A percentile compares a stretch with the other conserved stretches of the same genome.
These are phyloP conservation scores for Phasianus colchicus DNA, from an alignment of 2,113 vertebrate genomes.

Conservation along the genomic window DNA sequence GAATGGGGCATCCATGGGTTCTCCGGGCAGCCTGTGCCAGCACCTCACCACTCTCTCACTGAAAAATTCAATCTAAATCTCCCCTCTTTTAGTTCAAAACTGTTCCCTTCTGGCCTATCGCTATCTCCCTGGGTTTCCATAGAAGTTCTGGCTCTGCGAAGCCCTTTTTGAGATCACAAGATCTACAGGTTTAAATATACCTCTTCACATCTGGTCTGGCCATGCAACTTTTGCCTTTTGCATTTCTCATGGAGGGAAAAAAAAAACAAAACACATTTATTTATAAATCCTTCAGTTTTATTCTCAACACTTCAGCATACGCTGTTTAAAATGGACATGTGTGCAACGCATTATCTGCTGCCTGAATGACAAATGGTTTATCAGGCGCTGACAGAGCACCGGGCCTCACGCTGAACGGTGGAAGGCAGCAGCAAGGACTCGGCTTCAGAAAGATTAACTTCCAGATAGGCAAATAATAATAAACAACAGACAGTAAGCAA, in stretches of 20 bases:
- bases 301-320: constrained; percentile 37
- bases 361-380: constrained; percentile 69
- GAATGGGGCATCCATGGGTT: too few species aligned
- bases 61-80: too few species aligned
- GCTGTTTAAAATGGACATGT: constrained; percentile 49
- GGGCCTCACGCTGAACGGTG: constrained; percentile 16
- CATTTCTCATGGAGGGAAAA: neutral
- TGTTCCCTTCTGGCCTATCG: too few species aligned
- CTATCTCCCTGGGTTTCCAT: neutral
- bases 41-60: too few species aligned
- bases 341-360: constrained; percentile 51
- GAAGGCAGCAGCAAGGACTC: constrained; percentile 47
- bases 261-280: neutral
- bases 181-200: neutral
- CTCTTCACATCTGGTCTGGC: neutral
- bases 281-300: constrained; percentile 40
- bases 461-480: constrained; percentile 68
- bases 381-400: constrained; percentile 55
- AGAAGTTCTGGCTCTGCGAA: neutral
- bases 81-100: too few species aligned
- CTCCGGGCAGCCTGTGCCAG: too few species aligned
- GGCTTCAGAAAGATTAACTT: constrained; percentile 68
- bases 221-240: neutral
- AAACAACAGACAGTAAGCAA: constrained; percentile 53
- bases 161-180: neutral